These are phyloP conservation scores for Dasypus novemcinctus DNA, from an alignment of 2,113 vertebrate species.

Conservation along the genomic window DNA sequence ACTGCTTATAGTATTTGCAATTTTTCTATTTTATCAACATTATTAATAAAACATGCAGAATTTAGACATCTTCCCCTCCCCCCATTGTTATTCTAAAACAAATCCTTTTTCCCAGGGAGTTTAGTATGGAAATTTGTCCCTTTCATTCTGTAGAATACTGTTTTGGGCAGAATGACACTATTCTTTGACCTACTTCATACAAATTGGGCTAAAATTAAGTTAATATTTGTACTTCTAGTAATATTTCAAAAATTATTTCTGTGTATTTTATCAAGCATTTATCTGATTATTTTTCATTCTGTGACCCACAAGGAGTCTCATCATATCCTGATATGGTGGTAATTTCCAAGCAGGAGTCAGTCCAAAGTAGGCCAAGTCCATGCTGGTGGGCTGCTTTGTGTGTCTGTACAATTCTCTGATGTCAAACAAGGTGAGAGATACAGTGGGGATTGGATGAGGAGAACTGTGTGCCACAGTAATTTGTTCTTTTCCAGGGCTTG, in stretches of 20 bases:
- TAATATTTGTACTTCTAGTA: not conserved
- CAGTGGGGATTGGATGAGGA: not conserved
- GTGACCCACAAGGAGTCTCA: not conserved
- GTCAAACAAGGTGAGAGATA: not conserved
- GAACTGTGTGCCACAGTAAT: not conserved
- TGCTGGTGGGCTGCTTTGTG: not conserved
- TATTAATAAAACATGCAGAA: not conserved
- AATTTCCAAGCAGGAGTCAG: not conserved
- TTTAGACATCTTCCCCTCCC: not conserved
- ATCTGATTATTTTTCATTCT: slow-evolving; percentile 6
- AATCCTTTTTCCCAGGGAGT: not conserved
- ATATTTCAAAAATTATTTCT: not conserved
- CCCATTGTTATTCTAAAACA: slow-evolving; percentile 12
- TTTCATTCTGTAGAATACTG: slow-evolving; percentile 13
- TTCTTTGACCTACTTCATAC: not conserved
- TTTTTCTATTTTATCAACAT: not conserved
- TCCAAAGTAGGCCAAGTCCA: slow-evolving; percentile 16
- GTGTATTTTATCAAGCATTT: slow-evolving; percentile 34
- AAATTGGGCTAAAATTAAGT: not conserved
- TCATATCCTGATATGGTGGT: not conserved
- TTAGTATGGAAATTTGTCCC: not conserved
- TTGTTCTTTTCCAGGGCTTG: not conserved
- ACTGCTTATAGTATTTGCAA: not conserved
- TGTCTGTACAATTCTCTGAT: not conserved
- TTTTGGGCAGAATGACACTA: slow-evolving; percentile 15